phyloP scores from a whole-genome alignment of 2,888 invertebrate species.

The Tinea pellionella region DNA sequence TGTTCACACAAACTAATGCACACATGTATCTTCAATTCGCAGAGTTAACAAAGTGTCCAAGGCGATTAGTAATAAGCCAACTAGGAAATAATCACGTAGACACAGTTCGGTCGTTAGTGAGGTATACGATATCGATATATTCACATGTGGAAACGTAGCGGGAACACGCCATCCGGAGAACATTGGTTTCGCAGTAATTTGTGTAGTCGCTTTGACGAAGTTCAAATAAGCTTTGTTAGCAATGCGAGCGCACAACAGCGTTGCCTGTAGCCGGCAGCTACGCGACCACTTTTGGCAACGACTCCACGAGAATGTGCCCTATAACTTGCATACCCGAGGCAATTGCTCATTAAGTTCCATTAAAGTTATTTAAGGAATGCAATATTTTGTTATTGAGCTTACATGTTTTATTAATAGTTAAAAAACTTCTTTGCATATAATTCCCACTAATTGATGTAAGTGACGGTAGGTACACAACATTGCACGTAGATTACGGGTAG shows the following conservation, averaged over 20 bases:
- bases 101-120: background rate
- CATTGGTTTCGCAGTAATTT: constrained; percentile 7
- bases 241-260: constrained; percentile 22
- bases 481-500: too few species aligned
- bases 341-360: constrained; percentile 1
- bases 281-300: constrained; percentile 13
- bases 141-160: background rate
- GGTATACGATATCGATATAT: constrained; percentile 3
- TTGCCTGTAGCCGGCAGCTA: constrained; percentile 18
- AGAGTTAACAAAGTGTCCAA: constrained; percentile 4
- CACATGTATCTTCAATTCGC: background rate
- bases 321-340: constrained; percentile 1
- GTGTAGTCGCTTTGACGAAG: constrained; percentile 13
- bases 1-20: background rate
- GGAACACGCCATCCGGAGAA: background rate
- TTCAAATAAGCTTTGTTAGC: constrained; percentile 48
- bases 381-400: too few species aligned
- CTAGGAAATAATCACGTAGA: constrained; percentile 13
- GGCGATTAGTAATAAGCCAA: constrained; percentile 8
- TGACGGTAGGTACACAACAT: too few species aligned
- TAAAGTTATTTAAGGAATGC: background rate
- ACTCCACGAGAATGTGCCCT: constrained; percentile 4
- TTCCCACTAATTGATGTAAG: too few species aligned
- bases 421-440: too few species aligned
- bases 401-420: too few species aligned